Base-by-base conservation (phyloP, 2,888 invertebrate species). In the Perizoma flavofasciatum region DNA sequence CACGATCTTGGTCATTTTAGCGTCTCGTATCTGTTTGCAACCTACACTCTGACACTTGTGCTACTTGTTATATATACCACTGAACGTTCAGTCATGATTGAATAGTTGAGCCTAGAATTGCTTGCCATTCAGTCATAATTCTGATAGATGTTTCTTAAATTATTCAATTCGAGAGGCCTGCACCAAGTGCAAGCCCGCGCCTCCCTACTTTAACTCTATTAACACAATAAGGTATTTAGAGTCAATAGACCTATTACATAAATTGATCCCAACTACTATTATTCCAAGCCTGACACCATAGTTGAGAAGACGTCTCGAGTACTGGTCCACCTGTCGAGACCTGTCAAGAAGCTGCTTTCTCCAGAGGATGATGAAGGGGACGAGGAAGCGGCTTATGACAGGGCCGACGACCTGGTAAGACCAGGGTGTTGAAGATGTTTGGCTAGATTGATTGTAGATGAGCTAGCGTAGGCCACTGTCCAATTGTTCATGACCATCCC, bases 331-430 rank as follows among this genome's bases (percentile, higher is more conserved):
- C 51, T 69, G 43, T 66, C 64, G 66, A 86, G 83, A 54, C 88
- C 92, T 65, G 93, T 94, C 77, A 93, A 92, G 83, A 93, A 93
- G 66, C 82, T 93, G 71, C 82, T 91, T 65, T 82, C 86, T 3
- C 82, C 90, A 1, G 89, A 93, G 54, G 84, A 85, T 45, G 62
- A 62, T 10, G 55, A 49, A 37, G 93, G 93, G 49, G 82, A 82
- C 55, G 94, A 94, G 70, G 94, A 94, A 68, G 94, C 94, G 51
- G 94, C 94, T 64, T 95, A 94, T 73, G 94, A 94, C 75, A 94
- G 94, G 80, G 94, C 93, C 59, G 95, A 94, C 68, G 95, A 95
- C 85, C 92, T 96, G 96, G 96, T 96, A 95, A 95, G 77, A 66
- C 66, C 69, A 63, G 72, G 63, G 65, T 60, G 7, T 34, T 46